Conservation (phyloP, 2,113 vertebrate species). For the Megalops atlanticus region DNA sequence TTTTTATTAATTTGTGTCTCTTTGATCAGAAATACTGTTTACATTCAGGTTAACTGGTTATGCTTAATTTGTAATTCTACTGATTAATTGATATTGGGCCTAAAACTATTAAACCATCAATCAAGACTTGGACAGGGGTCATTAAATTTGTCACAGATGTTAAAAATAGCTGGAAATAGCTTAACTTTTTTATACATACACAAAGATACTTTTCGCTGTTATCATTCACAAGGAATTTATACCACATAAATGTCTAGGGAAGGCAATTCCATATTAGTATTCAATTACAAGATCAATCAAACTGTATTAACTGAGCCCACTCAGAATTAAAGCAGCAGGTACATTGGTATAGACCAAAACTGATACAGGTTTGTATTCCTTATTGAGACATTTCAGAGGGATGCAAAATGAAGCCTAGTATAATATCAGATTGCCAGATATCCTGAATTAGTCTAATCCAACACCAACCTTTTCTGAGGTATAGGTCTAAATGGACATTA, state of each 20-base stretch:
- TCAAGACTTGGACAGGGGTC: neutral
- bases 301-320: neutral
- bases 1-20: neutral
- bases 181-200: neutral
- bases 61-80: neutral
- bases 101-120: neutral
- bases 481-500: no score
- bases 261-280: neutral
- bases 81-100: constrained; percentile 1
- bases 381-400: no score
- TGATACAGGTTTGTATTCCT: no score
- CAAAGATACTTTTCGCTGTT: neutral
- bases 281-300: neutral
- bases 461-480: neutral
- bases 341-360: neutral
- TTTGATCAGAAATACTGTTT: neutral
- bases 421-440: neutral
- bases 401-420: no score
- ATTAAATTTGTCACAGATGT: neutral
- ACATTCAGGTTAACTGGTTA: neutral
- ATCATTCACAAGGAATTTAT: neutral
- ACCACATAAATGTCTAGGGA: neutral
- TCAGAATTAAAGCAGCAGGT: neutral
- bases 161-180: neutral
- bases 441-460: neutral